Conservation (phyloP, 2,797 vertebrate species). For the Myotis planiceps region DNA sequence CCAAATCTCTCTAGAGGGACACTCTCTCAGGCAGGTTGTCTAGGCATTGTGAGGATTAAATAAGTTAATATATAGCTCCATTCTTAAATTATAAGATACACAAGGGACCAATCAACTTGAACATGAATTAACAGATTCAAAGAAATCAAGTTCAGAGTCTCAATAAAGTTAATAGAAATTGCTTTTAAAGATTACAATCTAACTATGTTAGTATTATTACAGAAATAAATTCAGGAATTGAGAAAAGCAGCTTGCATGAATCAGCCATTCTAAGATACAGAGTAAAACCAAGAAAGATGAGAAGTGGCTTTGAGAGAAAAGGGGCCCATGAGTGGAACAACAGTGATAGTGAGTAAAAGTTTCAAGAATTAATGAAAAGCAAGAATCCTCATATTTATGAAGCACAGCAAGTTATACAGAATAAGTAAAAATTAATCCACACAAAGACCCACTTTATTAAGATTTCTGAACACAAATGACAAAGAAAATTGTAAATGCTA, state of each 20-base stretch:
- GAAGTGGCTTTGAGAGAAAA: background rate
- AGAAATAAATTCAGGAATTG: background rate
- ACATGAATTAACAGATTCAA: background rate
- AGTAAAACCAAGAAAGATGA: background rate
- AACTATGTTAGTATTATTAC: slow-evolving; percentile 28
- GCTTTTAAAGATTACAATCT: background rate
- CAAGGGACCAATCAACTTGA: background rate
- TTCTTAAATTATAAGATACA: slow-evolving; percentile 19
- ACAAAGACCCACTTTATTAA: background rate
- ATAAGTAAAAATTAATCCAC: background rate
- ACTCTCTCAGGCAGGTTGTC: background rate
- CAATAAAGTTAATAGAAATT: background rate
- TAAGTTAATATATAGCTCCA: background rate
- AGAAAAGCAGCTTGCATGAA: background rate
- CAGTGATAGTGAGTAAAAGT: background rate
- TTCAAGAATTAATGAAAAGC: background rate
- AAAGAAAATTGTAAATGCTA: background rate
- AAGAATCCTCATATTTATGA: background rate
- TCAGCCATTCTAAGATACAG: background rate
- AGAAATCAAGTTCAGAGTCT: background rate
- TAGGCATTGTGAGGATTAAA: background rate
- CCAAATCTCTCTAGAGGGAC: background rate
- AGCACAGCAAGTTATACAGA: background rate
- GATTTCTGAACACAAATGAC: background rate
- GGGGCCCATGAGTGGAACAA: background rate